Evolutionary conservation across 2,797 vertebrate species (phyloP), one percentile per base, ranked within the genome.

Genomic region (Falco columbarius): DNA sequence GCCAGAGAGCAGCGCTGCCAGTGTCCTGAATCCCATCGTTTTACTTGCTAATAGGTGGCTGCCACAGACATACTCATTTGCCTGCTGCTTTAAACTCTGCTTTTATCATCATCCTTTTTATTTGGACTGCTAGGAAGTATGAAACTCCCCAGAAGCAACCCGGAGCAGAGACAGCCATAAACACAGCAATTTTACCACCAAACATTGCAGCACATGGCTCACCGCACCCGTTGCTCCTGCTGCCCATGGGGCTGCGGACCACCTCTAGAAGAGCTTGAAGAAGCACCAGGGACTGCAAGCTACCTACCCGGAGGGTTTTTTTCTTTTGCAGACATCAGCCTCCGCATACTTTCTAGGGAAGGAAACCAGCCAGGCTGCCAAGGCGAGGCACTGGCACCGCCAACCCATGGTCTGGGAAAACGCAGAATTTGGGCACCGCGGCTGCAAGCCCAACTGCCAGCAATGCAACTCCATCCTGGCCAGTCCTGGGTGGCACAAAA

Each of bases 351-450:
- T 93, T 75, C 81, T 9, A 90, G 49, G 36, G 55, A 93, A 85
- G 63, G 46, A 82, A 90, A 86, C 27, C 30, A 86, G 47, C 15
- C 3, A 1, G 63, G 67, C 52, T 85, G 38, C 26, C 61, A 73
- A 63, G 56, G 59, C 4, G 8, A 89, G 54, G 70, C 66, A 61
- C 10, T 2, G 16, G 70, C 14, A 52, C 29, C 6, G 5, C 42
- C 5, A 21, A 66, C 15, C 51, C 38, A 34, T 0, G 3, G 51
- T 36, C 74, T 5, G 2, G 26, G 59, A 73, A 56, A 93, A 66
- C 40, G 42, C 14, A 4, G 2, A 38, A 68, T 72, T 46, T 18
- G 32, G 52, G 80, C 0, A 2, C 47, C 1, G 1, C 0, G 0
- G 38, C 34, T 85, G 24, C 59, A 86, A 66, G 30, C 36, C 49